phyloP scores from a whole-genome alignment of 1,140 invertebrate genomes.

The Archegozetes longisetosus region DNA sequence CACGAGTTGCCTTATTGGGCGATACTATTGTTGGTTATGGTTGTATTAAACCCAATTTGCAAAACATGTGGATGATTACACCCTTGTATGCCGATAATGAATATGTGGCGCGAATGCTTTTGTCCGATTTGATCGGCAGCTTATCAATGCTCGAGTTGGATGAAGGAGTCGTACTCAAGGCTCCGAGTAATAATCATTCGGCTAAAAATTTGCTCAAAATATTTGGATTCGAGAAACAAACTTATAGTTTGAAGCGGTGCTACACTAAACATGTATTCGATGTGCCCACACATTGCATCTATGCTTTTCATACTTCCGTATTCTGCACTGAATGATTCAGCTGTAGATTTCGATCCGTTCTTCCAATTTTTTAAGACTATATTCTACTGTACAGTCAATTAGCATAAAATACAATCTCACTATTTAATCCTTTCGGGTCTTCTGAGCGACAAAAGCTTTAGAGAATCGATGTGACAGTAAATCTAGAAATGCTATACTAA shows the following conservation, averaged over 20 bases:
- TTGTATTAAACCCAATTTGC: conserved; percentile 19
- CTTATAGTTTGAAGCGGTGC: conserved; percentile 16
- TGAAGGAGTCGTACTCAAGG: conserved; percentile 18
- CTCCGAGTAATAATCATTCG: conserved; percentile 16
- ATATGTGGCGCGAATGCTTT: conserved; percentile 13
- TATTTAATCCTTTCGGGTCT: too few relatives aligned
- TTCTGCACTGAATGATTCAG: conserved; percentile 19
- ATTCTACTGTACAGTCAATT: not conserved
- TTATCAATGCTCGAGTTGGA: conserved; percentile 7
- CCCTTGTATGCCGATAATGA: conserved; percentile 21
- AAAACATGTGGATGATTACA: conserved; percentile 20
- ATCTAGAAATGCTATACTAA: too few relatives aligned
- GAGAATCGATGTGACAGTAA: too few relatives aligned
- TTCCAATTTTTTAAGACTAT: not conserved
- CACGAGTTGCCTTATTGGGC: conserved; percentile 8
- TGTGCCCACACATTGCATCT: conserved; percentile 18
- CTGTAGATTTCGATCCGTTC: not conserved
- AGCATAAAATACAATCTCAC: too few relatives aligned
- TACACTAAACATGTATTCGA: conserved; percentile 18
- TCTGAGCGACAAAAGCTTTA: too few relatives aligned
- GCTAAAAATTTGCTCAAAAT: conserved; percentile 13
- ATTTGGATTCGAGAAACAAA: conserved; percentile 16
- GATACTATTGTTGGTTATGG: conserved; percentile 18
- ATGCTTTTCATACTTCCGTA: conserved; percentile 20
- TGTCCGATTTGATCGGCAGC: conserved; percentile 13